Percentiles rank a stretch among this genome's conserved stretches.
Conservation (phyloP, 2,797 vertebrate genomes). For the Acrocephalus scirpaceus region DNA sequence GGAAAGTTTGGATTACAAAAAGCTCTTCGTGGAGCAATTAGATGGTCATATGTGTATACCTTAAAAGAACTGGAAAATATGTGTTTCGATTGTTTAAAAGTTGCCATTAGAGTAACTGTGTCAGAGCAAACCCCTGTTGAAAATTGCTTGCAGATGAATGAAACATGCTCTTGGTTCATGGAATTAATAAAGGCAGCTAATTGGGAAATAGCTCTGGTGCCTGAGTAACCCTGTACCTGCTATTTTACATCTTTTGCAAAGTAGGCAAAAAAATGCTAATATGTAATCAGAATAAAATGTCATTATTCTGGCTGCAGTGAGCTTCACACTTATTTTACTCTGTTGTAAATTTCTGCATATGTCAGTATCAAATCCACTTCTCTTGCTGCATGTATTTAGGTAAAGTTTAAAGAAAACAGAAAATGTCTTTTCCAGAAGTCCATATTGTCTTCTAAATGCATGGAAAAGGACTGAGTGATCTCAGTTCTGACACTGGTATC, state of each 20-base stretch:
- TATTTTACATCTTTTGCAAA: not conserved
- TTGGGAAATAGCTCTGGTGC: not conserved
- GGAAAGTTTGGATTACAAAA: not conserved
- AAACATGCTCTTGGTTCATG: not conserved
- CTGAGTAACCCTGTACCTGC: not conserved
- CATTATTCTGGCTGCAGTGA: not conserved
- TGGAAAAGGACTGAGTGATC: not conserved
- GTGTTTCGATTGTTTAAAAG: not conserved
- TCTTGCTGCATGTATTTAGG: not conserved
- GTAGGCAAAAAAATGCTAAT: conserved; percentile 32
- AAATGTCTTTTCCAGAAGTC: not conserved
- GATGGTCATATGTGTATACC: not conserved
- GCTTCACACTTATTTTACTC: not conserved
- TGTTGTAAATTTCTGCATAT: not conserved
- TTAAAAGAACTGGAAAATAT: not conserved
- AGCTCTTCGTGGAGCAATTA: not conserved
- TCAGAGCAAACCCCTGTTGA: not conserved
- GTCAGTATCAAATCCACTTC: not conserved
- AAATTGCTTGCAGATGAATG: not conserved
- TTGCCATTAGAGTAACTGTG: not conserved
- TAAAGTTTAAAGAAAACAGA: not conserved
- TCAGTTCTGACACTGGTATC: not conserved
- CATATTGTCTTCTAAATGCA: not conserved
- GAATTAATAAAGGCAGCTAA: not conserved
- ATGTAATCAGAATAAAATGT: not conserved